Evolutionary conservation across 2,113 vertebrate species (phyloP).

Genomic region (Megaleporinus macrocephalus): DNA sequence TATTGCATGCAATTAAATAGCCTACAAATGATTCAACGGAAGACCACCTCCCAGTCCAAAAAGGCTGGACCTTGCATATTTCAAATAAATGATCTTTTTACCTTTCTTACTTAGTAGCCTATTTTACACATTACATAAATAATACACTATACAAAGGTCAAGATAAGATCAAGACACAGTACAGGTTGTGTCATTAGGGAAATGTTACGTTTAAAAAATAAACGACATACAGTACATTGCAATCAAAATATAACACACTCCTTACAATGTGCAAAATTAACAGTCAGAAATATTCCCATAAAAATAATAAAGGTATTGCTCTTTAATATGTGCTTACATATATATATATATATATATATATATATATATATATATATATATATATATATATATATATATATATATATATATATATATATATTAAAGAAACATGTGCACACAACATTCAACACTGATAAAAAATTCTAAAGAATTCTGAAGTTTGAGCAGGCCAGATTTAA

Average conservation of each 20-base stretch:
- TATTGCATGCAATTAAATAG: not conserved
- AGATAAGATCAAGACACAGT: slow-evolving; percentile 31
- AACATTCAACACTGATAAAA: not conserved
- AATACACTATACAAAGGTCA: slow-evolving; percentile 50
- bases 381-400: too few relatives aligned
- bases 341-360: too few relatives aligned
- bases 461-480: not conserved
- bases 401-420: too few relatives aligned
- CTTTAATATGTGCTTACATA: slow-evolving; percentile 20
- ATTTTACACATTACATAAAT: slow-evolving; percentile 42
- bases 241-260: slow-evolving; percentile 32
- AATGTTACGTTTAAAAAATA: slow-evolving; percentile 54
- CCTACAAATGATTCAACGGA: not conserved
- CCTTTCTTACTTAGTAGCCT: slow-evolving; percentile 3
- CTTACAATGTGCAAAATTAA: slow-evolving; percentile 65
- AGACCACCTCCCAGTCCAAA: not conserved
- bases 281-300: slow-evolving; percentile 36
- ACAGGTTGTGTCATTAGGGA: slow-evolving; percentile 43
- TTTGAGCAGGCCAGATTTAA: not conserved
- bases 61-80: not conserved
- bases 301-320: slow-evolving; percentile 15
- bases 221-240: slow-evolving; percentile 48
- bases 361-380: too few relatives aligned
- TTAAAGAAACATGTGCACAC: not conserved
- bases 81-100: not conserved